Evolutionary conservation across 2,888 invertebrate genomes (phyloP).

Genomic region (Zonitis immaculata): DNA sequence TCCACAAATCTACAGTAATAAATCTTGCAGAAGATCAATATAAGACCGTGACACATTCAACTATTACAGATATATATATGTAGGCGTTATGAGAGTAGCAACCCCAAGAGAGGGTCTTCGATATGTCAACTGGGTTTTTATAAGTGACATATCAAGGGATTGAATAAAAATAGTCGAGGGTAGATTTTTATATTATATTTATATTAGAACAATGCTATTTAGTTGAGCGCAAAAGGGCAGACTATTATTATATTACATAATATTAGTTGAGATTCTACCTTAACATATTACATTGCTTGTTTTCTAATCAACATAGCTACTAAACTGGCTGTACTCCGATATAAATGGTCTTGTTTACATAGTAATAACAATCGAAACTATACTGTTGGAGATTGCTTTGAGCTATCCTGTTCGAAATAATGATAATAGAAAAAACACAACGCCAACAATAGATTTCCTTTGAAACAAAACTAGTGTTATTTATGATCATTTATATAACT

Average conservation of each 20-base stretch:
- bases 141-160: conserved; percentile 9
- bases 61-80: conserved; percentile 11
- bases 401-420: too few relatives aligned
- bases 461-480: background rate
- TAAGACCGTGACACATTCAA: conserved; percentile 19
- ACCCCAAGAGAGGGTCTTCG: conserved; percentile 7
- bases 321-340: too few relatives aligned
- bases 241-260: too few relatives aligned
- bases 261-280: too few relatives aligned
- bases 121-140: conserved; percentile 15
- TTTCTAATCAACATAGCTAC: too few relatives aligned
- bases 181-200: background rate
- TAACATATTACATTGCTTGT: too few relatives aligned
- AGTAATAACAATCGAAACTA: too few relatives aligned
- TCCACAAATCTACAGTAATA: conserved; percentile 16
- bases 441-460: too few relatives aligned
- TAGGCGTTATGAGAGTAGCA: conserved; percentile 15
- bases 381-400: too few relatives aligned
- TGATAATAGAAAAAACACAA: too few relatives aligned
- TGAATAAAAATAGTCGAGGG: background rate
- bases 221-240: background rate
- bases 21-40: conserved; percentile 20
- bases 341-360: too few relatives aligned
- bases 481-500: background rate
- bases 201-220: background rate